Base-by-base conservation (phyloP, 1,140 invertebrate genomes). In the Zaprionus inermis region DNA sequence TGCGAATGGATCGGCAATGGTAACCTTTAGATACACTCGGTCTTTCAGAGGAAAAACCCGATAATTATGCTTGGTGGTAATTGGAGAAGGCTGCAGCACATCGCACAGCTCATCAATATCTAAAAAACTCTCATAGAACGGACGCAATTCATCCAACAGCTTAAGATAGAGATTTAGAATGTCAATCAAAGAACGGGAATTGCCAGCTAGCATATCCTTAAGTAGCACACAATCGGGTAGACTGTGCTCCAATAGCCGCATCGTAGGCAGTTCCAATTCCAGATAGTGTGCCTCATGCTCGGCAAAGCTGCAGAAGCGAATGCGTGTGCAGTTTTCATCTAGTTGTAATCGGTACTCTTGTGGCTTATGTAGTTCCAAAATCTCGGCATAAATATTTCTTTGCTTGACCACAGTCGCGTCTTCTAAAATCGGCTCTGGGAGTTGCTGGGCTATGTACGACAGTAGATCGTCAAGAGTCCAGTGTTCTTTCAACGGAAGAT, bases 71-170 rank as follows among this genome's bases (percentile, higher is more conserved):
- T 92, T 92, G 9, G 84, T 91, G 12, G 81, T 81, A 16, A 80
- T 73, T 5, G 76, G 72, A 5, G 24, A 65, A 5, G 91, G 91
- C 46, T 92, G 83, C 30, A 92, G 60, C 5, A 92, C 82, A 67
- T 90, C 76, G 18, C 91, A 92, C 10, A 92, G 41, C 30, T 91
- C 91, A 57, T 92, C 91, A 7, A 92, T 92, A 34, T 82, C 78
- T 30, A 69, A 30, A 16, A 92, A 91, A 59, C 80, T 81, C 0
- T 76, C 79, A 38, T 92, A 92, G 28, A 92, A 92, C 0, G 79
- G 76, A 11, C 72, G 72, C 32, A 92, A 63, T 6, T 92, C 80
- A 34, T 91, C 82, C n/a, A 92, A 24, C 24, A 85, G 32, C 22
- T 89, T 92, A 0, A 46, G 51, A 58, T 76, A 92, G 6, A 92